phyloP scores from a whole-genome alignment of 1,140 invertebrate genomes.

The Drosophila grimshawi region DNA sequence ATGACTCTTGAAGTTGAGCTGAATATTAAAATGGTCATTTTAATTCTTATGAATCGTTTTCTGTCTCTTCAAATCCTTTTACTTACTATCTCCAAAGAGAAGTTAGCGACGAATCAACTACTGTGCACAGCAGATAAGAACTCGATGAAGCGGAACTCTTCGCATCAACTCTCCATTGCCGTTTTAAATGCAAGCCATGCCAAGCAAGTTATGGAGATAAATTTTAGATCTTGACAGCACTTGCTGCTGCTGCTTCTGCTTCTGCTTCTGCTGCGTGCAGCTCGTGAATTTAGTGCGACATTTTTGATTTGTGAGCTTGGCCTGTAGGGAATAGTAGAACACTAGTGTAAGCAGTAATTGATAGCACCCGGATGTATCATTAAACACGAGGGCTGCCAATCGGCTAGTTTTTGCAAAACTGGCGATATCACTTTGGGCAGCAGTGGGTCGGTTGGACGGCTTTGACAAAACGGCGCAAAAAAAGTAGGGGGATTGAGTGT shows the following conservation, averaged over 20 bases:
- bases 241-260: no score
- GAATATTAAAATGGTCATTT: neutral
- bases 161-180: neutral
- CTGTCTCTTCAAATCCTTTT: neutral
- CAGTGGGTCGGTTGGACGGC: slow-evolving; percentile 17
- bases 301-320: neutral
- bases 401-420: slow-evolving; percentile 23
- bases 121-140: neutral
- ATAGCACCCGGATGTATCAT: slow-evolving; percentile 6
- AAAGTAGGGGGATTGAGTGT: slow-evolving; percentile 15
- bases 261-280: neutral
- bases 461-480: slow-evolving; percentile 34
- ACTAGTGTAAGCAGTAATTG: neutral
- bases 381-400: slow-evolving; percentile 9
- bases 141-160: slow-evolving; percentile 5
- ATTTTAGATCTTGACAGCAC: neutral
- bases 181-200: slow-evolving; percentile 3
- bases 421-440: slow-evolving; percentile 18
- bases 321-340: slow-evolving; percentile 2
- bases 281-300: neutral
- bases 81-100: slow-evolving; percentile 4
- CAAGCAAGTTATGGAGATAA: neutral
- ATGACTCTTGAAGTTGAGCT: neutral
- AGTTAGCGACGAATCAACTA: slow-evolving; percentile 11
- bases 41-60: neutral